Evolutionary conservation across 1,140 invertebrate genomes (phyloP), one percentile per base, ranked within the genome.

Genomic region (Euura lappo): DNA sequence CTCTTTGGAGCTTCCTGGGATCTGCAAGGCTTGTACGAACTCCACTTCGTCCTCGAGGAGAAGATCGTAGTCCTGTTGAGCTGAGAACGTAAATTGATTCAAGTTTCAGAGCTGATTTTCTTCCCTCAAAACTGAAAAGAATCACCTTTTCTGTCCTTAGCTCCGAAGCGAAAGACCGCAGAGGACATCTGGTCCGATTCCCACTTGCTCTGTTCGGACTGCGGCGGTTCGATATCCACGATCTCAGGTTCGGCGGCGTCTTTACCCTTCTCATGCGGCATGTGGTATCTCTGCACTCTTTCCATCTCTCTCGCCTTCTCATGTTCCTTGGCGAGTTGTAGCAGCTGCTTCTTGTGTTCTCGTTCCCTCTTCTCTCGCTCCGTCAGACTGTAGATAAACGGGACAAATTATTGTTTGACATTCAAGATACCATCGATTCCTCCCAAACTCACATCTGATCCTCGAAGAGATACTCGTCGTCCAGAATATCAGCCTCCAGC

Each of bases 141-240:
- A 44, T n/a, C 72, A 79, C 87, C 88, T 82, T 91, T 94, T 43
- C 92, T 93, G 89, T 98, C 94, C 88, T 95, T 96, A 0, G 98
- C 96, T 11, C 98, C 98, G 90, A 99, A 98, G 79, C 93, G 91
- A 83, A 98, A 94, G 47, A 94, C 91, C 28, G 97, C 98, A n/a
- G 95, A 95, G 43, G 93, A 93, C 88, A 99, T 93, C 87, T 98
- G 96, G 85, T 99, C 98, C 72, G 98, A 96, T 89, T 99, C 98
- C 98, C 98, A 99, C 90, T 98, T 97, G 75, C 93, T 92, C 86
- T 99, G 98, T 84, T 99, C 98, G 5, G 96, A 97, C 85, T 97
- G 94, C 2, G 95, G 94, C 47, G 93, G 91, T 81, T 98, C 96
- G 45, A 96, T 94, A 87, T 99, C 98, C 70, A 94, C 89, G 86